These are phyloP conservation scores for Drosophila multiciliata DNA, from an alignment of 2,888 invertebrate genomes.

Conservation along the genomic window DNA sequence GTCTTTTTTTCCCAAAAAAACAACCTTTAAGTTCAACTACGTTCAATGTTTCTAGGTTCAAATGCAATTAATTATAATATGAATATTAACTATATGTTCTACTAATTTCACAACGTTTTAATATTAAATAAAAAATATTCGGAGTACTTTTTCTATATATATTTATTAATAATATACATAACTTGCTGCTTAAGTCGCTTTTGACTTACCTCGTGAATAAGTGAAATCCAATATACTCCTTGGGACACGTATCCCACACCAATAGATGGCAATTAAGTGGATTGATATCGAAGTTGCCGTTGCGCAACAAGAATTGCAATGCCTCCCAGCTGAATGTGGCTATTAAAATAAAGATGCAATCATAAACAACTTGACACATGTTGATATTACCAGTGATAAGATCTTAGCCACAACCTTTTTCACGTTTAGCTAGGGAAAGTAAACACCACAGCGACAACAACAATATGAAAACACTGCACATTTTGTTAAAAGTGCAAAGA, in stretches of 20 bases:
- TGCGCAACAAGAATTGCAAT: slow-evolving; percentile 66
- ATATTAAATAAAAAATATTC: background rate
- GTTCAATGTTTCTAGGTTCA: background rate
- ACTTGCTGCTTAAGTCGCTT: background rate
- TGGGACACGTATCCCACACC: slow-evolving; percentile 70
- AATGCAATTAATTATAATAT: background rate
- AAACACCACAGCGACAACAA: slow-evolving; percentile 37
- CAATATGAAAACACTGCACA: slow-evolving; percentile 37
- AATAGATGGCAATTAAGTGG: slow-evolving; percentile 76
- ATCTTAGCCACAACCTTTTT: slow-evolving; percentile 57
- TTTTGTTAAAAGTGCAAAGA: slow-evolving; percentile 30
- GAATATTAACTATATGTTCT: background rate
- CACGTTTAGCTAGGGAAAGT: slow-evolving; percentile 59
- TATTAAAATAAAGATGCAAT: slow-evolving; percentile 19
- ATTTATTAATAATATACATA: background rate
- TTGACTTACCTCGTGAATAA: slow-evolving; percentile 70
- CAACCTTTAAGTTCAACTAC: background rate
- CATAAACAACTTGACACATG: slow-evolving; percentile 28
- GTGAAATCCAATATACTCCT: slow-evolving; percentile 67
- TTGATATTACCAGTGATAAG: slow-evolving; percentile 24
- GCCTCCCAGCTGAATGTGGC: slow-evolving; percentile 53
- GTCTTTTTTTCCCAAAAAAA: background rate
- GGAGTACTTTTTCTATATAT: background rate
- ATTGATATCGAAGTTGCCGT: slow-evolving; percentile 75
- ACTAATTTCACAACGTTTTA: background rate